These are phyloP conservation scores for Sinotaia quadrata DNA, from an alignment of 2,888 invertebrate genomes.

Conservation along the genomic window DNA sequence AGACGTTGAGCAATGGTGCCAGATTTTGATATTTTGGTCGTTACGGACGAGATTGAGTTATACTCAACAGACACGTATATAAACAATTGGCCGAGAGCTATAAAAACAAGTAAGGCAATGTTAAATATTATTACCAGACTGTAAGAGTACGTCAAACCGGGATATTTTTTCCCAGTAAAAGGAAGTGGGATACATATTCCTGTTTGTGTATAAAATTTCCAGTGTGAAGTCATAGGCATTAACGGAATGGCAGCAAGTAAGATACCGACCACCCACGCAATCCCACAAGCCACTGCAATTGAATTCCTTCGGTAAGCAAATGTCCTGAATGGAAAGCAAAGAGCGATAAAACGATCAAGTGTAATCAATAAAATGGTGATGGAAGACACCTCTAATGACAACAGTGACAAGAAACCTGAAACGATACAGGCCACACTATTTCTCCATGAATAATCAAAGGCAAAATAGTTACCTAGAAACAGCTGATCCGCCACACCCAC, in stretches of 20 bases:
- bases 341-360: slow-evolving; percentile 22
- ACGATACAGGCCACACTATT: too few relatives aligned
- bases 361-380: slow-evolving; percentile 24
- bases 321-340: slow-evolving; percentile 19
- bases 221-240: slow-evolving; percentile 17
- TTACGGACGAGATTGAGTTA: too few relatives aligned
- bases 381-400: slow-evolving; percentile 15
- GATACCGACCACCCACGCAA: slow-evolving; percentile 12
- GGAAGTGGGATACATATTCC: slow-evolving; percentile 22
- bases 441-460: slow-evolving; percentile 1
- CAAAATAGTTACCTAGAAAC: slow-evolving; percentile 14
- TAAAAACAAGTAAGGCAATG: slow-evolving; percentile 20
- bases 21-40: too few relatives aligned
- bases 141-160: slow-evolving; percentile 24
- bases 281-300: slow-evolving; percentile 5
- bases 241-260: slow-evolving; percentile 20
- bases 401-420: slow-evolving; percentile 18
- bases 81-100: slow-evolving; percentile 18
- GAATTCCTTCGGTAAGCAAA: slow-evolving; percentile 24
- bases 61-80: slow-evolving; percentile 29
- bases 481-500: slow-evolving; percentile 27
- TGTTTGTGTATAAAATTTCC: slow-evolving; percentile 27
- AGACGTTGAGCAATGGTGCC: slow-evolving; percentile 29
- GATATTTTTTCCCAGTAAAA: slow-evolving; percentile 14
- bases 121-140: slow-evolving; percentile 27